Conservation (phyloP, 2,888 invertebrate species). For the Neoascia interrupta region DNA sequence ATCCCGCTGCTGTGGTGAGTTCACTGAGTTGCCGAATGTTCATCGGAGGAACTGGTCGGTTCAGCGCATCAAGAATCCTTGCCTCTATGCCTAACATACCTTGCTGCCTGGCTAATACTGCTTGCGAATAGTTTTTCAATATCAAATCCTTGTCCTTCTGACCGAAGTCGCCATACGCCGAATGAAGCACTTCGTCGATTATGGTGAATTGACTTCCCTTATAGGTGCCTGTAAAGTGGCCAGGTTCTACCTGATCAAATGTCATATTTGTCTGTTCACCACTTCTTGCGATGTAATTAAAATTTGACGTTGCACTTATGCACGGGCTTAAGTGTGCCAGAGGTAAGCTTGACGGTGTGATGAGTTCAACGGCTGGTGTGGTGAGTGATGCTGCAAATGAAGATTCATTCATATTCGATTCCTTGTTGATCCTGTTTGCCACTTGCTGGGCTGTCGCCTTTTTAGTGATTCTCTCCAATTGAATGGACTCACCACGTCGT, state of each 20-base stretch:
- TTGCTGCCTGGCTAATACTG: constrained; percentile 34
- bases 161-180: constrained; percentile 6
- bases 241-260: constrained; percentile 37
- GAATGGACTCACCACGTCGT: constrained; percentile 9
- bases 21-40: not conserved
- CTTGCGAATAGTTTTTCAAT: constrained; percentile 38
- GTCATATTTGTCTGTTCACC: constrained; percentile 34
- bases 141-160: constrained; percentile 33
- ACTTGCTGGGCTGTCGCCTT: not conserved
- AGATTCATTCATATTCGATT: constrained; percentile 4
- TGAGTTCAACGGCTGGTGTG: constrained; percentile 6
- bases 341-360: not conserved
- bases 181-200: constrained; percentile 14
- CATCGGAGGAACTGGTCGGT: not conserved
- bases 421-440: not conserved
- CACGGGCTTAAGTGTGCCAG: not conserved
- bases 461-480: constrained; percentile 1
- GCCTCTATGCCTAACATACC: constrained; percentile 34
- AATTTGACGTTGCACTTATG: constrained; percentile 48
- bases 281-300: constrained; percentile 35
- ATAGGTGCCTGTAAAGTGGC: constrained; percentile 10
- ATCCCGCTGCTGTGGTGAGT: constrained; percentile 21
- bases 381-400: constrained; percentile 5
- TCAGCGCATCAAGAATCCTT: not conserved
- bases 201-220: constrained; percentile 35